Evolutionary conservation across 2,113 vertebrate genomes (phyloP).

Genomic region (Oophaga pumilio): DNA sequence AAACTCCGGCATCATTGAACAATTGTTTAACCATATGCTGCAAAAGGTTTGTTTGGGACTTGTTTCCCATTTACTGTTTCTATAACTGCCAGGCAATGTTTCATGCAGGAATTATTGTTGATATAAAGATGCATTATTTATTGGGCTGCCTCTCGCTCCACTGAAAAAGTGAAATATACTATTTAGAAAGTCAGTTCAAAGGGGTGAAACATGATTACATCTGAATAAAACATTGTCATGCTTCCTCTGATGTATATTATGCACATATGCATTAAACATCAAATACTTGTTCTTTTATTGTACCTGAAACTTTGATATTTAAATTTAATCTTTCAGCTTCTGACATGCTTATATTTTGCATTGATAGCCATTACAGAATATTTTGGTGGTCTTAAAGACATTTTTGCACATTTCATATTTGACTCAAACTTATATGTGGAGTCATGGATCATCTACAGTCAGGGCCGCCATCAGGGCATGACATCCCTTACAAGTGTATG

Average conservation of each 20-base stretch:
- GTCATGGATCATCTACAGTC: no score
- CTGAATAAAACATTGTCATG: constrained; percentile 4
- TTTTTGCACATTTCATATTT: not conserved
- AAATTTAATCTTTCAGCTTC: not conserved
- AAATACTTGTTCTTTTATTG: not conserved
- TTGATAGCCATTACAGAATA: constrained; percentile 8
- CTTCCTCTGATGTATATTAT: constrained; percentile 16
- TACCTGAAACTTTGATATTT: constrained; percentile 37
- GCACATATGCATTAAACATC: constrained; percentile 34
- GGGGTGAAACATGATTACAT: not conserved
- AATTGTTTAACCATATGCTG: not conserved
- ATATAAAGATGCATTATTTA: constrained; percentile 20
- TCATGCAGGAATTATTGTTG: not conserved
- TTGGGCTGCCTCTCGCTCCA: not conserved
- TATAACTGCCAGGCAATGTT: not conserved
- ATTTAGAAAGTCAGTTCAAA: constrained; percentile 19
- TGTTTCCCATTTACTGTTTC: not conserved
- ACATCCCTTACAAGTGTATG: no score
- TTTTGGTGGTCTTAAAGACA: not conserved
- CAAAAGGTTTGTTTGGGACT: not conserved
- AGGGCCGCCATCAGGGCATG: no score
- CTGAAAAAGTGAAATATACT: not conserved
- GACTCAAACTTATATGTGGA: no score
- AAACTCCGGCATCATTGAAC: not conserved
- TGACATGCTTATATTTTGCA: not conserved